Percentiles rank a stretch among this genome's conserved stretches.
These are phyloP conservation scores for Cyclopterus lumpus DNA, from an alignment of 2,797 vertebrate genomes.

Conservation along the genomic window DNA sequence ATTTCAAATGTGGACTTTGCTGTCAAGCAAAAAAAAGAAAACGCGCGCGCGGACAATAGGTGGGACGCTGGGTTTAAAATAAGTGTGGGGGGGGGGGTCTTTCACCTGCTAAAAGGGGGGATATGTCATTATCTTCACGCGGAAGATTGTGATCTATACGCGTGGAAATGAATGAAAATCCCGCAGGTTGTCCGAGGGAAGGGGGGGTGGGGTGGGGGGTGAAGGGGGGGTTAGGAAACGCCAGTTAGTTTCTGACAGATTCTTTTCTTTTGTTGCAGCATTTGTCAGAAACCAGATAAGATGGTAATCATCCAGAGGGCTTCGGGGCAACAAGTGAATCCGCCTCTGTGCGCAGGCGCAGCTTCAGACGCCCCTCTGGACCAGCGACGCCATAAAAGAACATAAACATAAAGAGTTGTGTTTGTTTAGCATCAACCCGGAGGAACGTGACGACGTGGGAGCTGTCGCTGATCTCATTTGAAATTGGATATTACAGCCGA, in stretches of 20 bases:
- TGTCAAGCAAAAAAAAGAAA: conserved; percentile 36
- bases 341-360: neutral
- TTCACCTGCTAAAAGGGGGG: conserved; percentile 73
- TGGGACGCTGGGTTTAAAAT: conserved; percentile 67
- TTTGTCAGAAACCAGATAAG: conserved; percentile 16
- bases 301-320: neutral
- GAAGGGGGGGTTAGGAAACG: conserved; percentile 15
- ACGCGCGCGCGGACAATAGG: conserved; percentile 44
- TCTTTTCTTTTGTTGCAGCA: conserved; percentile 7
- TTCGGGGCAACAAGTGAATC: neutral
- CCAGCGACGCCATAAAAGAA: too few species aligned
- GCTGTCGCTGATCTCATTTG: conserved; percentile 72
- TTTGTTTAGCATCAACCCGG: neutral
- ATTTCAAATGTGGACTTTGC: conserved; percentile 76
- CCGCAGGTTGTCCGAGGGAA: conserved; percentile 20
- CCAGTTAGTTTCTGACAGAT: conserved; percentile 26
- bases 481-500: conserved; percentile 85
- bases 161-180: neutral
- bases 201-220: too few species aligned
- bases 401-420: too few species aligned
- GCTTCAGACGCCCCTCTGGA: too few species aligned
- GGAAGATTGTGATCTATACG: conserved; percentile 31
- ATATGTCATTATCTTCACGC: conserved; percentile 56
- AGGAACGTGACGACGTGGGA: conserved; percentile 72
- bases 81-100: conserved; percentile 60